These are phyloP conservation scores for Amblyornis subalaris DNA, from an alignment of 2,113 vertebrate genomes.

Conservation along the genomic window DNA sequence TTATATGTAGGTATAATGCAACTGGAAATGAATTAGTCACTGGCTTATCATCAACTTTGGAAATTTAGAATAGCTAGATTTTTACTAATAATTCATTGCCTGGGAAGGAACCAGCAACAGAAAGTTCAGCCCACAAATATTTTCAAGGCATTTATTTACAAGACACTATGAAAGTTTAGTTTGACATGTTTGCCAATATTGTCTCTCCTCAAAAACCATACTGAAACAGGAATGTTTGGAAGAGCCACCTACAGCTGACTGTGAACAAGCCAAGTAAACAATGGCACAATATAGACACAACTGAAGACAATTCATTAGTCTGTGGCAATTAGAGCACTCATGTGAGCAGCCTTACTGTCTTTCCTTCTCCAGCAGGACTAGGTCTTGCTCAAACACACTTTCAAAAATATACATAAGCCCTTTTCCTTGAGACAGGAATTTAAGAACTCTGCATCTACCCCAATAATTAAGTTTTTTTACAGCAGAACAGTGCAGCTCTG, in stretches of 20 bases:
- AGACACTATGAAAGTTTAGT: conserved; percentile 57
- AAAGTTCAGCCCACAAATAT: background rate
- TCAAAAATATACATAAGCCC: conserved; percentile 44
- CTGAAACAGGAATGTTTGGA: conserved; percentile 39
- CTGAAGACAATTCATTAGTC: conserved; percentile 79
- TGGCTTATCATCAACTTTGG: background rate
- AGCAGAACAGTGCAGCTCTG: background rate
- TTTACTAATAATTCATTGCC: background rate
- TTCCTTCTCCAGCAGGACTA: conserved; percentile 69
- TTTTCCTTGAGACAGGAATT: conserved; percentile 8
- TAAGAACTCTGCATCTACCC: background rate
- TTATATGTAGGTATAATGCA: background rate
- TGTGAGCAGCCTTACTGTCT: conserved; percentile 55
- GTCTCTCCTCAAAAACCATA: conserved; percentile 56
- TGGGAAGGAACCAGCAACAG: background rate
- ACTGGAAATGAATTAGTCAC: background rate
- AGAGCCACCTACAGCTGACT: conserved; percentile 40
- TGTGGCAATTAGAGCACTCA: conserved; percentile 70
- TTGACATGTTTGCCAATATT: conserved; percentile 45
- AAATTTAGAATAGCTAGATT: background rate
- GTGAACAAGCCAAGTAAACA: conserved; percentile 71
- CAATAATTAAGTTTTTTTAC: background rate
- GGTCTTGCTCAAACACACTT: conserved; percentile 70
- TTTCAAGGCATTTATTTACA: conserved; percentile 54
- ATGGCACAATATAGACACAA: conserved; percentile 77